These are phyloP conservation scores for Dasyurus viverrinus DNA, from an alignment of 2,113 vertebrate genomes.

Conservation along the genomic window DNA sequence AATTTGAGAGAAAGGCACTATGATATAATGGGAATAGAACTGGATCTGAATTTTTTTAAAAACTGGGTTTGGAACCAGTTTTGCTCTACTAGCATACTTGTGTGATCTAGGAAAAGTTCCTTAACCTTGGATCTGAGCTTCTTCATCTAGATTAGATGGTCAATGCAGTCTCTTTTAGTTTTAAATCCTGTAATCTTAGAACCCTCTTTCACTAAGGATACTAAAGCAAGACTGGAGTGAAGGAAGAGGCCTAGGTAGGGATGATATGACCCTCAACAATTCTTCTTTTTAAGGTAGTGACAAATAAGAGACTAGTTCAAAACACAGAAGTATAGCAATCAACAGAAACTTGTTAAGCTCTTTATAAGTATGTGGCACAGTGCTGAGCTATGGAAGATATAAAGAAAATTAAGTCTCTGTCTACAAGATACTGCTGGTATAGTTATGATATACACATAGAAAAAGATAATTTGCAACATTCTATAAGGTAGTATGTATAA, in stretches of 20 bases:
- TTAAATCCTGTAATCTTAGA: not conserved
- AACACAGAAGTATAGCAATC: not conserved
- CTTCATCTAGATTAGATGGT: not conserved
- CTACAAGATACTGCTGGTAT: not conserved
- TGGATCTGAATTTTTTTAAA: not conserved
- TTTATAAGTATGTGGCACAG: not conserved
- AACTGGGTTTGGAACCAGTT: not conserved
- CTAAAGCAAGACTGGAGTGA: not conserved
- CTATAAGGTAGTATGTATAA: not conserved
- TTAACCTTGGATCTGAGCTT: not conserved
- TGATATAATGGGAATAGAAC: not conserved
- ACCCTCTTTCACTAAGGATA: not conserved
- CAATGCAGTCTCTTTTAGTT: not conserved
- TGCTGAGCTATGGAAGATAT: not conserved
- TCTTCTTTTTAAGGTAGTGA: not conserved
- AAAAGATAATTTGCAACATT: not conserved
- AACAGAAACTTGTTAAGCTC: not conserved
- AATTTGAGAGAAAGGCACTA: not conserved
- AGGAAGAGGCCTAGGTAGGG: not conserved
- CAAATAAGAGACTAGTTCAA: not conserved
- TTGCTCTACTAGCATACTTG: not conserved
- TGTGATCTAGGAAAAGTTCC: not conserved
- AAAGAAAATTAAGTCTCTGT: not conserved
- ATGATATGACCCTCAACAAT: not conserved
- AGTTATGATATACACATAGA: not conserved